phyloP scores from a whole-genome alignment of 2,113 vertebrate species.

The Eulemur rufifrons region DNA sequence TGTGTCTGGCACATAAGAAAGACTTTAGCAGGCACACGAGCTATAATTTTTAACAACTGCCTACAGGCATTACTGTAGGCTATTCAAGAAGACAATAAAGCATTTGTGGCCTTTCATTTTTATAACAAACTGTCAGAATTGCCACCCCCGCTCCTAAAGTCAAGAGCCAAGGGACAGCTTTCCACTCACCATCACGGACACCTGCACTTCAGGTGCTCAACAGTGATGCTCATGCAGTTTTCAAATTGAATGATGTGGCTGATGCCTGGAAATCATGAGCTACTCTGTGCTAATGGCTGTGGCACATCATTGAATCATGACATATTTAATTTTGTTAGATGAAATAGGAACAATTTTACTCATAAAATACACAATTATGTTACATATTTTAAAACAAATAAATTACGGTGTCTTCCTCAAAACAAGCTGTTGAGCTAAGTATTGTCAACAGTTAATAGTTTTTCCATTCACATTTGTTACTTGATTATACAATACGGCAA shows the following conservation, averaged over 20 bases:
- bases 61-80: not conserved
- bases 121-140: not conserved
- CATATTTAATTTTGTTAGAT: not conserved
- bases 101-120: not conserved
- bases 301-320: not conserved
- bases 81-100: not conserved
- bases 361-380: not conserved
- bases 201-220: not conserved
- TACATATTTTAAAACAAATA: not conserved
- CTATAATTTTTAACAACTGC: not conserved
- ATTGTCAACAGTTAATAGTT: not conserved
- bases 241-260: not conserved
- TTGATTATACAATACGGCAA: not conserved
- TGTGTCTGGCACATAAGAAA: not conserved
- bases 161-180: not conserved
- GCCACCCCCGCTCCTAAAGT: not conserved
- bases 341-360: not conserved
- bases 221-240: not conserved
- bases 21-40: not conserved
- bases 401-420: not conserved
- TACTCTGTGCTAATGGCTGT: not conserved
- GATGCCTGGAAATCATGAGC: not conserved
- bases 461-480: not conserved
- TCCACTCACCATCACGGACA: not conserved
- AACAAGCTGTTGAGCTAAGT: not conserved